phyloP scores from a whole-genome alignment of 2,888 invertebrate genomes.

The Trichacis sp. region DNA sequence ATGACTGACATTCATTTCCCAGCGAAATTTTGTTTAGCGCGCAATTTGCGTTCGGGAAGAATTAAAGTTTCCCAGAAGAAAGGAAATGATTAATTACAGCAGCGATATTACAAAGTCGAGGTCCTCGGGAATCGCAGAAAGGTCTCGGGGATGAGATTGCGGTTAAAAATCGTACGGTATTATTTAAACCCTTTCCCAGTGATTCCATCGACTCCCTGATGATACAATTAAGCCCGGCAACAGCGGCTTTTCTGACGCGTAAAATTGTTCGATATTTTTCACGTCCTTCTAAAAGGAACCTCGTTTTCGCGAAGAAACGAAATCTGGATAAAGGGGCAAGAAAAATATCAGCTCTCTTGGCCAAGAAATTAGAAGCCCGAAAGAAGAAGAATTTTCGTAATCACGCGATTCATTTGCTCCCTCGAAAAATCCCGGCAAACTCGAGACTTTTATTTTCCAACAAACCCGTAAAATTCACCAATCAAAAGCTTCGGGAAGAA shows the following conservation, averaged over 20 bases:
- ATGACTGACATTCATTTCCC: background rate
- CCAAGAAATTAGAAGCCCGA: constrained; percentile 56
- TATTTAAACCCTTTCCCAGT: constrained; percentile 58
- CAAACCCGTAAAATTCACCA: background rate
- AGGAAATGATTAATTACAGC: constrained; percentile 10
- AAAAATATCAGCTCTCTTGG: constrained; percentile 53
- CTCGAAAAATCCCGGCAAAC: background rate
- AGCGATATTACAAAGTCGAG: constrained; percentile 12
- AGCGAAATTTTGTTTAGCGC: background rate
- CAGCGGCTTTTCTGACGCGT: constrained; percentile 62
- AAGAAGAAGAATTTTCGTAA: constrained; percentile 40
- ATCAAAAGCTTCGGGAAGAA: too few species aligned
- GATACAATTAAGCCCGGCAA: constrained; percentile 67
- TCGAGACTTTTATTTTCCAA: background rate
- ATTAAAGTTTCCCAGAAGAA: constrained; percentile 5
- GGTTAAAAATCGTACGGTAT: constrained; percentile 68
- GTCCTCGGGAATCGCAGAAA: constrained; percentile 1
- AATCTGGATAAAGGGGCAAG: constrained; percentile 53
- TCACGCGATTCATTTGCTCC: background rate
- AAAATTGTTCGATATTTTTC: constrained; percentile 69
- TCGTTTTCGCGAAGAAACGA: constrained; percentile 39
- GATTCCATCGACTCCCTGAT: constrained; percentile 61
- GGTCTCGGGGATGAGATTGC: constrained; percentile 58
- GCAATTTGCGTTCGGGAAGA: background rate
- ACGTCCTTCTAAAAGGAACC: constrained; percentile 51